Conservation (phyloP, 1,140 invertebrate species). For the Galleria mellonella region DNA sequence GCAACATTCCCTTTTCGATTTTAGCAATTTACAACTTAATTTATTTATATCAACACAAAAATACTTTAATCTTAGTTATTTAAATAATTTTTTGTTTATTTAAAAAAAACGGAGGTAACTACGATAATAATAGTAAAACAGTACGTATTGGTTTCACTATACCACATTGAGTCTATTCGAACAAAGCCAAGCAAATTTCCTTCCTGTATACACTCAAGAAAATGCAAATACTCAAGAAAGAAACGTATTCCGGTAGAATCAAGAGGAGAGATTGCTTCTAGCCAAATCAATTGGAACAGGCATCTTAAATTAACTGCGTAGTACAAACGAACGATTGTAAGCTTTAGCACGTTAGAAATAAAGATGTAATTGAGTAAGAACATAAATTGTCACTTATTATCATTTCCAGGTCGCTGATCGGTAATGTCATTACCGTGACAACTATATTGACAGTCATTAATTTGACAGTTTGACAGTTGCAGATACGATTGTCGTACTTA, state of each 20-base stretch:
- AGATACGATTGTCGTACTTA: slow-evolving; percentile 22
- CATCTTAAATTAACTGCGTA: not conserved
- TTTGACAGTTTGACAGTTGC: slow-evolving; percentile 39
- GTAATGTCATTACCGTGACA: slow-evolving; percentile 39
- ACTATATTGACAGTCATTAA: slow-evolving; percentile 47
- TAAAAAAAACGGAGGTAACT: no score
- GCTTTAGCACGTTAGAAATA: no score
- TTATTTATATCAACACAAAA: no score
- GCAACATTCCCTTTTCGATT: no score
- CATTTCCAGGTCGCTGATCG: slow-evolving; percentile 38
- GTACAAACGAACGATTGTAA: not conserved
- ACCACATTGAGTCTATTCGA: slow-evolving; percentile 5
- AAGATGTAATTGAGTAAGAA: not conserved
- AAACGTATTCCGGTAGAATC: slow-evolving; percentile 39
- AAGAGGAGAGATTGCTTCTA: slow-evolving; percentile 30
- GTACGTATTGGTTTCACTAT: no score
- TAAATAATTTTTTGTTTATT: no score
- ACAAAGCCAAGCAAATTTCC: slow-evolving; percentile 47
- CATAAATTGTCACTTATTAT: slow-evolving; percentile 21
- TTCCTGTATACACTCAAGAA: slow-evolving; percentile 37
- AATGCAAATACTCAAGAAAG: slow-evolving; percentile 38
- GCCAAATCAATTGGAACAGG: slow-evolving; percentile 24
- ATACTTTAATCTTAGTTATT: no score
- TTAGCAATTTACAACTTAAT: no score
- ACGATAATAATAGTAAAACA: no score